phyloP scores from a whole-genome alignment of 2,888 invertebrate genomes.

The Coelinius sp. region DNA sequence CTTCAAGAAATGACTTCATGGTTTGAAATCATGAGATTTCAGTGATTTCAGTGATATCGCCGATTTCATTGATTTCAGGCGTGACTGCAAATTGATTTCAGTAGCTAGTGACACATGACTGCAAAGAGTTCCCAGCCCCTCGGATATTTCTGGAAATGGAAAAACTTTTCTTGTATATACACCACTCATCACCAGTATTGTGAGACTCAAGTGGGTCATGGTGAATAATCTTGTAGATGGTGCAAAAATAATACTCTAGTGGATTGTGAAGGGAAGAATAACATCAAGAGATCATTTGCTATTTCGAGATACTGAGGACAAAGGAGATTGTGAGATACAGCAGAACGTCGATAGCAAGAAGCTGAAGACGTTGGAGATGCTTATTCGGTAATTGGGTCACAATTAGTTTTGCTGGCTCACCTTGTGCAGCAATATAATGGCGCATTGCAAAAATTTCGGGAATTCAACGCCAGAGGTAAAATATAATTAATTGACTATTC shows the following conservation, averaged over 20 bases:
- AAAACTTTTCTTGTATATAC: neutral
- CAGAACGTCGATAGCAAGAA: slow-evolving; percentile 10
- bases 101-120: no score
- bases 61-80: no score
- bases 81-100: no score
- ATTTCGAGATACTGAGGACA: neutral
- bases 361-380: neutral
- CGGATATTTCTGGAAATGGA: slow-evolving; percentile 10
- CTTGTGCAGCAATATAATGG: neutral
- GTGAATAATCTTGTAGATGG: neutral
- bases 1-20: no score
- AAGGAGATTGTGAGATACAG: neutral
- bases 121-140: no score
- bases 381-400: neutral
- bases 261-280: neutral
- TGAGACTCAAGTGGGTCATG: slow-evolving; percentile 12
- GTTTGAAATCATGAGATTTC: no score
- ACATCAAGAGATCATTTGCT: neutral
- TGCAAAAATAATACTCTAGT: neutral
- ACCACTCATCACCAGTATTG: neutral
- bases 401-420: neutral
- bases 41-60: no score
- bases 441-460: neutral
- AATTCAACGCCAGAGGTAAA: neutral
- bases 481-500: neutral